These are phyloP conservation scores for Parauchenoglanis punctatus DNA, from an alignment of 2,797 vertebrate genomes.

Conservation along the genomic window DNA sequence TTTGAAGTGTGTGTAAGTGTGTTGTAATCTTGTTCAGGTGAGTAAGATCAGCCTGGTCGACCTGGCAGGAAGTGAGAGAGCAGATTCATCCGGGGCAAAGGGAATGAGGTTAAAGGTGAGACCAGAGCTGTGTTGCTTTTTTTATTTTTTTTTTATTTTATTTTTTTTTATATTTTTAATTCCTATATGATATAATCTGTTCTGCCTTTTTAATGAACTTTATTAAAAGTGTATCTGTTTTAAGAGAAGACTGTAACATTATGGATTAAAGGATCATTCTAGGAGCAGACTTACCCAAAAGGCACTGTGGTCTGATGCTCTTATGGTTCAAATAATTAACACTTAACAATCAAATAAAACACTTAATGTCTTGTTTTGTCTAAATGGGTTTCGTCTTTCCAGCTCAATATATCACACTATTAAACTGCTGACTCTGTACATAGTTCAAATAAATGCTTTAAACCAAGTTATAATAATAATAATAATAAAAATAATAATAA, in stretches of 20 bases:
- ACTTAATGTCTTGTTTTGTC: neutral
- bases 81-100: slow-evolving; percentile 76
- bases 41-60: slow-evolving; percentile 82
- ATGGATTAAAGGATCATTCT: neutral
- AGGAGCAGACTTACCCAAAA: neutral
- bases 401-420: neutral
- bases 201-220: neutral
- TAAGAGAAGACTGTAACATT: neutral
- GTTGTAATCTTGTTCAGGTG: slow-evolving; percentile 62
- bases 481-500: neutral
- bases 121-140: neutral
- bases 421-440: neutral
- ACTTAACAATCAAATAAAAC: neutral
- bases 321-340: neutral
- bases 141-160: too few species aligned
- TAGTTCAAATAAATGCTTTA: neutral
- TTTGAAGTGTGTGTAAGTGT: slow-evolving; percentile 2
- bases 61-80: slow-evolving; percentile 78
- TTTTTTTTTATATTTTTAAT: neutral
- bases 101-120: slow-evolving; percentile 78
- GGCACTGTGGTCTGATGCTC: neutral
- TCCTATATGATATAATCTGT: neutral
- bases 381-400: neutral
- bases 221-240: neutral
- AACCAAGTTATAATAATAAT: neutral